A percentile compares a stretch with the other conserved stretches of the same genome.
These are phyloP conservation scores for Pachyuromys duprasi DNA, from an alignment of 2,797 vertebrate species.

Conservation along the genomic window DNA sequence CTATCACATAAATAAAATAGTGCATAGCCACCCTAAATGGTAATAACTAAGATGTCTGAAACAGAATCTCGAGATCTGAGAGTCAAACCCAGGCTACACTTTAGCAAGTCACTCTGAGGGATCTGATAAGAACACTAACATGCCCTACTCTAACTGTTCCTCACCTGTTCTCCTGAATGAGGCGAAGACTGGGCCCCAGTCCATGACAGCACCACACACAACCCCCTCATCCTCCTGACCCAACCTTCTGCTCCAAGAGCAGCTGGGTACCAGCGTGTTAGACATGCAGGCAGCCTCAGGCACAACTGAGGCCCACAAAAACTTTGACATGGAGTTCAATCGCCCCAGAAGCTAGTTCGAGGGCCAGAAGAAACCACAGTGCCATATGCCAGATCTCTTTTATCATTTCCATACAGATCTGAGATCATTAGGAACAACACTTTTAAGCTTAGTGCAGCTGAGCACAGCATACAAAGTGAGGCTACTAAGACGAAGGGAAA, in stretches of 20 bases:
- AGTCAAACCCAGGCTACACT: neutral
- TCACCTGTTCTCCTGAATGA: fast-evolving
- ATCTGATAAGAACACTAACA: neutral
- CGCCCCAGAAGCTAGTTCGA: neutral
- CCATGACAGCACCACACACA: neutral
- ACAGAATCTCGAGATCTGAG: constrained; percentile 11
- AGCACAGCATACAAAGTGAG: neutral
- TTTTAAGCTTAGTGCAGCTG: neutral
- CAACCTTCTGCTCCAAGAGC: neutral
- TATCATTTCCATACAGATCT: neutral
- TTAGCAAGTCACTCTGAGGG: neutral
- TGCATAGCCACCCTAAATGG: neutral
- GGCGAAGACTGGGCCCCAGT: neutral
- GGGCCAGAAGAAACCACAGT: neutral
- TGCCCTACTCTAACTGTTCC: neutral
- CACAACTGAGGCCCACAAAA: neutral
- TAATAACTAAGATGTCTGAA: neutral
- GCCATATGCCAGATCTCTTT: neutral
- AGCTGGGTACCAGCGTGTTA: neutral
- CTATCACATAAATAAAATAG: neutral
- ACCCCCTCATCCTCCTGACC: neutral
- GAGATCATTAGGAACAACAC: neutral
- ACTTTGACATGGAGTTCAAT: neutral
- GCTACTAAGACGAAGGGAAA: neutral
- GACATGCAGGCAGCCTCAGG: neutral